Percentiles rank a stretch among this genome's conserved stretches.
Evolutionary conservation across 2,113 vertebrate genomes (phyloP).

Genomic region (Passerina amoena): DNA sequence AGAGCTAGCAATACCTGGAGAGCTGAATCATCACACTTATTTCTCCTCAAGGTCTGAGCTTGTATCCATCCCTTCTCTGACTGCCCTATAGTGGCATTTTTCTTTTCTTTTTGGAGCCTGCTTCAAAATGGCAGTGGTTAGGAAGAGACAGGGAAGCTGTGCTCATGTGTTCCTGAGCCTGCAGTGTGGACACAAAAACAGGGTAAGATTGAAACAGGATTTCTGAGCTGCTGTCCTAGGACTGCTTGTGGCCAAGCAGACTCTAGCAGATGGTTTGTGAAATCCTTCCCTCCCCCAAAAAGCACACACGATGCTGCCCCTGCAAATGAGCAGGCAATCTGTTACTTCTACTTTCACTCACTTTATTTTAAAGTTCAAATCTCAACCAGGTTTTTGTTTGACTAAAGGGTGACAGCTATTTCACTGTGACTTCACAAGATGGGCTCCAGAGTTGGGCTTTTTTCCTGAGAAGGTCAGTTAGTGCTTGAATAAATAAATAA

Average conservation of each 20-base stretch:
- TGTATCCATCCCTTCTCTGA: neutral
- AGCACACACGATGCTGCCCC: fast-evolving
- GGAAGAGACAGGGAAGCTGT: neutral
- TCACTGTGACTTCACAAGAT: neutral
- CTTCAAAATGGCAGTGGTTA: neutral
- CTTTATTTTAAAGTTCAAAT: slow-evolving; percentile 4
- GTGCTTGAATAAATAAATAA: neutral
- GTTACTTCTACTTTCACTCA: neutral
- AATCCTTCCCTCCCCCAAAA: neutral
- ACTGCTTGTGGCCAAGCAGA: neutral
- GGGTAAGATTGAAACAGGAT: neutral
- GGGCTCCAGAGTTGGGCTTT: neutral
- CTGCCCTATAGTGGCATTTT: neutral
- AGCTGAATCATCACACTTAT: neutral
- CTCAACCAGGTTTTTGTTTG: neutral
- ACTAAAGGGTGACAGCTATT: neutral
- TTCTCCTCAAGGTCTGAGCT: neutral
- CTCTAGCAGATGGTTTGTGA: slow-evolving; percentile 38
- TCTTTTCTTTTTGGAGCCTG: neutral
- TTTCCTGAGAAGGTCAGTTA: neutral
- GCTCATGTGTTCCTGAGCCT: neutral
- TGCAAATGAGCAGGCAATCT: slow-evolving; percentile 53
- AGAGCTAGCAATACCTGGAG: neutral
- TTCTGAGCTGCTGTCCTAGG: neutral
- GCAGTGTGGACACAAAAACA: neutral